Conservation (phyloP, 1,140 invertebrate species). For the Lutraria rhynchaena region DNA sequence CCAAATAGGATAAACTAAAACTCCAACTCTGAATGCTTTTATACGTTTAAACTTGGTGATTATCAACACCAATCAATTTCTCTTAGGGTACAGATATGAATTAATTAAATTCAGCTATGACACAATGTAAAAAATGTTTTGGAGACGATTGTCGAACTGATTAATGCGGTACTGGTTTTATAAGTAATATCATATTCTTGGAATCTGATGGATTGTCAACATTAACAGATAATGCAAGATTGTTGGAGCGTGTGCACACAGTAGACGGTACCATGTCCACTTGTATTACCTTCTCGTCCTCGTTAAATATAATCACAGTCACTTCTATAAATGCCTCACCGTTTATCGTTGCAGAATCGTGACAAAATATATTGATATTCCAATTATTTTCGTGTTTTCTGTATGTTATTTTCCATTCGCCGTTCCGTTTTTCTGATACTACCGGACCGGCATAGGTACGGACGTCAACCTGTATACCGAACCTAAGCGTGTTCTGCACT, state of each 20-base stretch:
- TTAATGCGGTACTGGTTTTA: conserved; percentile 79
- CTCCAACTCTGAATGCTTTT: too few species aligned
- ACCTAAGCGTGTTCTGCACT: conserved; percentile 81
- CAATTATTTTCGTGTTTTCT: conserved; percentile 77
- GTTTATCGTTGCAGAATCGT: conserved; percentile 78
- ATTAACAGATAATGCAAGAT: conserved; percentile 74
- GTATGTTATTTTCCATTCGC: conserved; percentile 82
- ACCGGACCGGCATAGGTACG: conserved; percentile 79
- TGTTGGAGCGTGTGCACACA: conserved; percentile 74
- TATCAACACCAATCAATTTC: too few species aligned
- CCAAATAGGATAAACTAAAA: too few species aligned
- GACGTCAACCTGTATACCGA: conserved; percentile 81
- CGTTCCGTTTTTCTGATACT: conserved; percentile 74
- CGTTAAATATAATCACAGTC: conserved; percentile 76
- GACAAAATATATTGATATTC: conserved; percentile 79
- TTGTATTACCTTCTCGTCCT: conserved; percentile 79
- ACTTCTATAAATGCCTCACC: conserved; percentile 78
- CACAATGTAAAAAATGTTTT: too few species aligned
- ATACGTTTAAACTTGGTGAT: too few species aligned
- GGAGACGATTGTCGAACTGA: too few species aligned
- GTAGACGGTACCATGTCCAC: conserved; percentile 75
- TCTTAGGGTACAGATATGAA: too few species aligned
- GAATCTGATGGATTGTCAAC: conserved; percentile 71
- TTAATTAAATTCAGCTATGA: too few species aligned
- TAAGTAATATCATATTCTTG: conserved; percentile 78